phyloP scores from a whole-genome alignment of 2,113 vertebrate genomes.

The Cavia porcellus region DNA sequence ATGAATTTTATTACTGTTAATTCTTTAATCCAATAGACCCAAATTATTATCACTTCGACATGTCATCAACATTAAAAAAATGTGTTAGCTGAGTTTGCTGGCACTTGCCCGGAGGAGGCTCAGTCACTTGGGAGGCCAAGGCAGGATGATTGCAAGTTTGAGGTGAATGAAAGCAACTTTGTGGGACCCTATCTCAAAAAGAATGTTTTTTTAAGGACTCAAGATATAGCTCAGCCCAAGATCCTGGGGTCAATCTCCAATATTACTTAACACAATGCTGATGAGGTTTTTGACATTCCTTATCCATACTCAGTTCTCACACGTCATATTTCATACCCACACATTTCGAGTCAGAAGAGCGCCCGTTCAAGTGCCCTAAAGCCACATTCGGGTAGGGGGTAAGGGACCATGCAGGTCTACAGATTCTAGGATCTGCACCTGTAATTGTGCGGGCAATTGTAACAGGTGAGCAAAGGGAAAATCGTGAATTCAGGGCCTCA shows the following conservation, averaged over 20 bases:
- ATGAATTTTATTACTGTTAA: neutral
- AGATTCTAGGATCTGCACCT: neutral
- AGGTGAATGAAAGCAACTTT: neutral
- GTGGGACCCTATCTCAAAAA: neutral
- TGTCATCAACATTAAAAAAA: neutral
- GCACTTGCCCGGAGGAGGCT: neutral
- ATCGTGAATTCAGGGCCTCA: too few relatives aligned
- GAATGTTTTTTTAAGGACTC: neutral
- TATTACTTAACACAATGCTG: neutral
- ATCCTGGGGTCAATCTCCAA: neutral
- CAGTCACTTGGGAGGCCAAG: neutral
- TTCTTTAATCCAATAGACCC: neutral
- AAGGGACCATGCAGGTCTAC: rapidly evolving
- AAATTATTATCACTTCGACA: neutral
- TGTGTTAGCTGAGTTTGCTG: neutral
- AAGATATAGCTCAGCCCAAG: neutral
- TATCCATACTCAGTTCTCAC: neutral
- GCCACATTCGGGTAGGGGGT: neutral
- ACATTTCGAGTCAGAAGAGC: neutral
- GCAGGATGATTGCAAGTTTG: neutral
- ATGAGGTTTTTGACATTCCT: neutral
- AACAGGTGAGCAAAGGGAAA: neutral
- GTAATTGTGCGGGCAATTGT: neutral
- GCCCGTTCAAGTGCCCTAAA: neutral
- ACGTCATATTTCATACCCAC: neutral